A percentile compares a stretch with the other conserved stretches of the same genome.
Conservation (phyloP, 2,888 invertebrate species). For the Bellardia pandia region DNA sequence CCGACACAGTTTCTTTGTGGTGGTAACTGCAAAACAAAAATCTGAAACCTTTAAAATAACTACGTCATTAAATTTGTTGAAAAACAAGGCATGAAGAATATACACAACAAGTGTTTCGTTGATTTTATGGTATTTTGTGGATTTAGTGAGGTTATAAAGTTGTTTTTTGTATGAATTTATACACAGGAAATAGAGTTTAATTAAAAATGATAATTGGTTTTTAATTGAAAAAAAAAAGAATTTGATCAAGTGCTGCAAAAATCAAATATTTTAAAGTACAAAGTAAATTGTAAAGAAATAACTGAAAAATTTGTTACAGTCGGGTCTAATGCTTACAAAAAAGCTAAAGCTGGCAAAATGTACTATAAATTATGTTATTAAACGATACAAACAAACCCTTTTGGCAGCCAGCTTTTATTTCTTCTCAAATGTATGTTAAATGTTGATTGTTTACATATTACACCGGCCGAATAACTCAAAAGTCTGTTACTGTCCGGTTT, state of each 20-base stretch:
- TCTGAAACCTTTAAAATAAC: conserved; percentile 1
- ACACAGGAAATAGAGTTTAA: conserved; percentile 58
- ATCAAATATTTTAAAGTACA: too few species aligned
- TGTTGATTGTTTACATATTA: too few species aligned
- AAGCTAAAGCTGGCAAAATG: too few species aligned
- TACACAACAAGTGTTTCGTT: conserved; percentile 38
- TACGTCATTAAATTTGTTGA: conserved; percentile 41
- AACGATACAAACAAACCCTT: too few species aligned
- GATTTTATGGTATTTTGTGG: not conserved
- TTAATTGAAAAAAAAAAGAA: not conserved
- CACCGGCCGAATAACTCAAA: too few species aligned
- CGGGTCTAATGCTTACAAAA: too few species aligned
- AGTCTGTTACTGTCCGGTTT: too few species aligned
- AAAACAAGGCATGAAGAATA: not conserved
- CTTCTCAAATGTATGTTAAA: too few species aligned
- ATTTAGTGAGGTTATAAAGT: not conserved
- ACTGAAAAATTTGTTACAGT: too few species aligned
- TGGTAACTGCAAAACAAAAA: not conserved
- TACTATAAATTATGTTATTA: too few species aligned
- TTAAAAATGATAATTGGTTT: conserved; percentile 52
- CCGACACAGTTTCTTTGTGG: conserved; percentile 55
- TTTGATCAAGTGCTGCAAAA: not conserved
- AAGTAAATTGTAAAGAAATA: too few species aligned
- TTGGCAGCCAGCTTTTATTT: too few species aligned
- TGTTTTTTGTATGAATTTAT: not conserved